phyloP scores from a whole-genome alignment of 2,797 vertebrate genomes.

The Artibeus jamaicensis region DNA sequence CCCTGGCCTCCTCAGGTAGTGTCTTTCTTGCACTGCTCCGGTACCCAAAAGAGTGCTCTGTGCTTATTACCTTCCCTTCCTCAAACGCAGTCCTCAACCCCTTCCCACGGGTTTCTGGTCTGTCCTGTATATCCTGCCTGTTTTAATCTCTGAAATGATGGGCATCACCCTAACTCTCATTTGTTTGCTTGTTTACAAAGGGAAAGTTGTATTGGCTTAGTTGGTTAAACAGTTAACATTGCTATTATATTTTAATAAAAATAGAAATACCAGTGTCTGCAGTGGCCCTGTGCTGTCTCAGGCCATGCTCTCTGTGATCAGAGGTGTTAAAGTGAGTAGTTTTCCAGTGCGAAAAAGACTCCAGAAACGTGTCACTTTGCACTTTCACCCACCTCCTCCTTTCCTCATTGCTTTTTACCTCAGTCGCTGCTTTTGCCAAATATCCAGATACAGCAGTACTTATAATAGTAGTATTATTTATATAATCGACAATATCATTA shows the following conservation, averaged over 20 bases:
- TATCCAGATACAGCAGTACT: background rate
- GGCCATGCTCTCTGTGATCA: background rate
- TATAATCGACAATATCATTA: background rate
- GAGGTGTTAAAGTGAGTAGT: background rate
- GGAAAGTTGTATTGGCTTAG: background rate
- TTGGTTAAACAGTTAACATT: background rate
- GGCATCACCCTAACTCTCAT: background rate
- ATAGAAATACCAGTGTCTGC: rapidly evolving
- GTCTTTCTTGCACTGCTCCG: background rate
- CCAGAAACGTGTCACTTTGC: background rate
- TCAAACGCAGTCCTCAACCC: background rate
- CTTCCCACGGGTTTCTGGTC: background rate
- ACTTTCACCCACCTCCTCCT: background rate
- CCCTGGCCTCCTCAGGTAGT: rapidly evolving
- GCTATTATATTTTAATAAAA: background rate
- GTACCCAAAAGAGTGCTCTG: background rate
- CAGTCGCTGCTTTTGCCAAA: background rate
- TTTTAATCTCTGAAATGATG: background rate
- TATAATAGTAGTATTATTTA: background rate
- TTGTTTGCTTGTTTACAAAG: background rate
- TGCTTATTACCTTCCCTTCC: background rate
- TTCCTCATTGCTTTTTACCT: background rate
- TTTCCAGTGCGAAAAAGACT: background rate
- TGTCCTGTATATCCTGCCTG: background rate
- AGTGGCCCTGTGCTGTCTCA: background rate